Evolutionary conservation across 1,140 invertebrate genomes (phyloP), one percentile per base, ranked within the genome.

Genomic region (Batillaria attramentaria): DNA sequence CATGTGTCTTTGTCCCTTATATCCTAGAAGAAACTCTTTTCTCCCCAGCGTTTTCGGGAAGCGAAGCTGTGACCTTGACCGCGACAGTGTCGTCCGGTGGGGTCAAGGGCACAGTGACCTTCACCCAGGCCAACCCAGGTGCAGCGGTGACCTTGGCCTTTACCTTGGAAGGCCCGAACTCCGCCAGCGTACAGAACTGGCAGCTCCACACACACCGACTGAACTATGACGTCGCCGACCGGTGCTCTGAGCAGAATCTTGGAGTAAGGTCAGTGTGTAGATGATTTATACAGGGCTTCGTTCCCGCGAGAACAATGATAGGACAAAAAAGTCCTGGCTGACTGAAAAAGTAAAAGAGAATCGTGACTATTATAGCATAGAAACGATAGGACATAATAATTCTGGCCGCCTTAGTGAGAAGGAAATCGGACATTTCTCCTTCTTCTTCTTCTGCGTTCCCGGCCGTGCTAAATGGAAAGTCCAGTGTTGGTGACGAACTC

Each of bases 41-140:
- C n/a, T 54, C 50, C n/a, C 16, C 16, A 54, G n/a, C 16, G 50
- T 18, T 16, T 54, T n/a, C 50, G n/a, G 50, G n/a, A n/a, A 54
- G n/a, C n/a, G n/a, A n/a, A n/a, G n/a, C n/a, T n/a, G 70, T 66
- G 35, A 78, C 65, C 46, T 66, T 84, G 16, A 33, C 42, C n/a
- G 84, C 83, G 5, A 62, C 57, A 5, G 65, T 83, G 18, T 60
- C 78, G 24, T 76, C 79, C 39, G 77, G 60, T 33, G 84, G 84
- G 0, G 66, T 84, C 20, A 81, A 28, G 18, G 84, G 84, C 18
- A 80, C 35, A 1, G 73, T 85, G 18, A 83, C 77, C 10, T 83
- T 84, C 57, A 73, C 16, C 8, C 84, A 85, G 72, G 24, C 28
- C 41, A 66, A 10, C 1, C 31, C 54, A 2, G 81, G 79, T 28